Conservation (phyloP, 92 coral and sea anemone genomes). For the Porites divaricata region DNA sequence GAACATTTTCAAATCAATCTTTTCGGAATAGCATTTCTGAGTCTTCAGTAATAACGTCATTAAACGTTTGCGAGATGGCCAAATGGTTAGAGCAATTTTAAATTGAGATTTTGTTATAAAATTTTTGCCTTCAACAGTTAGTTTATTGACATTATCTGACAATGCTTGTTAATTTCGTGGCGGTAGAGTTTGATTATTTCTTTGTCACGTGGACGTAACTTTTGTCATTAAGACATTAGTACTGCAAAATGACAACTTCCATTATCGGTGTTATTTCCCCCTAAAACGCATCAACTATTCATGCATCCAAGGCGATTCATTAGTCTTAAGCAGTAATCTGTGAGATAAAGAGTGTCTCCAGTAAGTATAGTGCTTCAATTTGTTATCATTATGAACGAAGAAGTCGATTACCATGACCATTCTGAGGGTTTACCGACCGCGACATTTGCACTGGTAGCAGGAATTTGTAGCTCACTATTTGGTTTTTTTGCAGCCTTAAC, state of each 20-base stretch:
- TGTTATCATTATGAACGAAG: not conserved
- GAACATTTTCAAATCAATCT: too few relatives aligned
- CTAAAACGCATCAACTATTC: not conserved
- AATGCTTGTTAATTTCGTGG: not conserved
- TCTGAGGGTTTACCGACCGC: conserved; percentile 1
- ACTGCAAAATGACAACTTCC: not conserved
- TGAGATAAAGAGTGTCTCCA: not conserved
- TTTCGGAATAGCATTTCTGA: too few relatives aligned
- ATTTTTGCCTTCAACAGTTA: not conserved
- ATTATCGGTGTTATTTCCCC: not conserved
- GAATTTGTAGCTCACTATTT: conserved; percentile 63
- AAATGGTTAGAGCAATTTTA: not conserved
- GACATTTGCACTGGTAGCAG: conserved; percentile 44
- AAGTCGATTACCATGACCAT: not conserved
- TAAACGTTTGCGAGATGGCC: not conserved
- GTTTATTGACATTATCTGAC: not conserved
- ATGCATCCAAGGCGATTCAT: not conserved
- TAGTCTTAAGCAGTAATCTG: not conserved
- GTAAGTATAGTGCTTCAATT: not conserved
- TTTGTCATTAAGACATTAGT: not conserved
- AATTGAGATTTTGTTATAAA: conserved; percentile 2
- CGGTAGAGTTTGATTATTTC: not conserved
- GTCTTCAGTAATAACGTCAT: not conserved
- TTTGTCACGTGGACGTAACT: not conserved
- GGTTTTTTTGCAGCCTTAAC: conserved; percentile 55